Base-by-base conservation (phyloP, 2,888 invertebrate genomes). In the Ptychoptera albimana region DNA sequence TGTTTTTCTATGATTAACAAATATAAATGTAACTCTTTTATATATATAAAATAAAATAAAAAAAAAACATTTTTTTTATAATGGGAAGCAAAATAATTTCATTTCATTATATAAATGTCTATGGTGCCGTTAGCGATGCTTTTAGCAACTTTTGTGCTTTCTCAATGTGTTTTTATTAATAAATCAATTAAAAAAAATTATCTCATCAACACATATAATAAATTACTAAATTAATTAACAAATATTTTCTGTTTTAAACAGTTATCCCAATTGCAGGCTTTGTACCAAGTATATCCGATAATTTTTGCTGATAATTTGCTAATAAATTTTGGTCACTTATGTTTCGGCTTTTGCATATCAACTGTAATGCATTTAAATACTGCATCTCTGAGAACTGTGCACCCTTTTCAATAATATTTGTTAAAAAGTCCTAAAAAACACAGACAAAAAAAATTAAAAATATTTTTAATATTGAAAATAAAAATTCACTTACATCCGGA, bases 341-440 rank as follows among this genome's bases (percentile, higher is more conserved):
- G 34, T 62, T 62, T 31, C 73, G 74, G 9, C 70, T 75, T 60
- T 72, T 79, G 56, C 73, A 84, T 57, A 76, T 82, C 51, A 89
- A 72, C 56, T 84, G 82, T 58, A 91, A 73, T 34, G 88, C 82
- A 62, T 86, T 84, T 60, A 82, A 74, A 60, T 93, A 89, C 61
- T 94, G 92, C 55, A 86, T 68, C 61, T 87, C 84, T 0, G 83
- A 81, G 65, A 88, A 92, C 60, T 85, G 82, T 0, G 87, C 78
- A 2, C 93, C 92, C 54, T 84, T 82, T 61, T 92, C 91, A 39
- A 87, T 73, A 10, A 93, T 79, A 30, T 75, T 73, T 50, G 79
- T 79, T 48, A 93, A 72, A 55, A 93, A 82, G 64, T 88, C 87
- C 86, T 87, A 65, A 11, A 60, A 58, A 48, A 23, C 1, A 37